phyloP scores from a whole-genome alignment of 2,888 invertebrate genomes.

The Drosophila dives region DNA sequence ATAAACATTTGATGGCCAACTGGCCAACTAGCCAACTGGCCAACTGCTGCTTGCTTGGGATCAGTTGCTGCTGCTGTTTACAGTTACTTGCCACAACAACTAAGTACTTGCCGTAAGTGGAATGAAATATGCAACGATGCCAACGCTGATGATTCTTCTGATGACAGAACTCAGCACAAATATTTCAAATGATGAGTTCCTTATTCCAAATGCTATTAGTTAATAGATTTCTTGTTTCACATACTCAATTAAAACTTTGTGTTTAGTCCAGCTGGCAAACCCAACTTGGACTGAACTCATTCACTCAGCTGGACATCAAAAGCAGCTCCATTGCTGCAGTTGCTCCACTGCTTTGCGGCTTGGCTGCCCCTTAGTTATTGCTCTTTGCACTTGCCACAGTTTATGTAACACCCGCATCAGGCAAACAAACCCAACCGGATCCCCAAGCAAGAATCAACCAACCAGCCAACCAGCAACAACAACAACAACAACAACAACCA shows the following conservation, averaged over 20 bases:
- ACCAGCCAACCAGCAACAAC: slow-evolving; percentile 6
- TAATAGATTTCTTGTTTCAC: slow-evolving; percentile 4
- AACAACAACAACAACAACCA: slow-evolving; percentile 27
- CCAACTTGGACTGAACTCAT: slow-evolving; percentile 6
- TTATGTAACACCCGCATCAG: slow-evolving; percentile 10
- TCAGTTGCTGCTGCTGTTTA: slow-evolving; percentile 58
- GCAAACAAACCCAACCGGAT: not conserved
- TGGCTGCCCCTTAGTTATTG: slow-evolving; percentile 26
- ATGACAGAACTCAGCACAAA: too few species aligned
- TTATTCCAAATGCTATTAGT: not conserved
- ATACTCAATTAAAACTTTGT: slow-evolving; percentile 36
- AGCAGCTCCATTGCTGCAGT: slow-evolving; percentile 15
- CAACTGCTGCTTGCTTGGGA: slow-evolving; percentile 19
- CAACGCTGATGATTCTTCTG: not conserved
- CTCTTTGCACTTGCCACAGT: slow-evolving; percentile 33
- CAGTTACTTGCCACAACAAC: slow-evolving; percentile 63
- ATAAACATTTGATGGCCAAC: slow-evolving; percentile 50
- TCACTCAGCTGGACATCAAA: slow-evolving; percentile 22
- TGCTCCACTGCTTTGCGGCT: slow-evolving; percentile 53
- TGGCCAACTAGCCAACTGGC: slow-evolving; percentile 22
- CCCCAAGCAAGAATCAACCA: not conserved
- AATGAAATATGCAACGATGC: slow-evolving; percentile 23
- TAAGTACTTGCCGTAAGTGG: slow-evolving; percentile 31
- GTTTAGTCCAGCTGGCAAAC: not conserved
- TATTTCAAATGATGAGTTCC: too few species aligned